These are phyloP conservation scores for Steatornis caripensis DNA, from an alignment of 2,113 vertebrate species.

Conservation along the genomic window DNA sequence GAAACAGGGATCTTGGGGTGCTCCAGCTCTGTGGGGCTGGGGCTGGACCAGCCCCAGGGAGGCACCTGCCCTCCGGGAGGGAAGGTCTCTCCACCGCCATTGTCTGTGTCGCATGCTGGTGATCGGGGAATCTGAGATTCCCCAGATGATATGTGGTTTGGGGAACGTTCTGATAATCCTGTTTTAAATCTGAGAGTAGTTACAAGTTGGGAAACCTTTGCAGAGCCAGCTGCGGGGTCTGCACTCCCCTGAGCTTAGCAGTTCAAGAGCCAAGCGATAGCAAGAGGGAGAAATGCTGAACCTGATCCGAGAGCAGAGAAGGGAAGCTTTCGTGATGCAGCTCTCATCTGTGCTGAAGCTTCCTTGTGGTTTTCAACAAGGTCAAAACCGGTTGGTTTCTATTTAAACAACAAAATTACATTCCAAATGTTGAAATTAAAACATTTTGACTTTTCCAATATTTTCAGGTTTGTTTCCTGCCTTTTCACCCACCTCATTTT, in stretches of 20 bases:
- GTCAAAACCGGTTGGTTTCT: neutral
- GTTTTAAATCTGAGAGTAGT: neutral
- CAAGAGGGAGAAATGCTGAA: neutral
- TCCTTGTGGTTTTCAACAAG: neutral
- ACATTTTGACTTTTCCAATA: neutral
- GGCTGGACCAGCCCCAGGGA: neutral
- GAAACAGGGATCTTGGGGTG: neutral
- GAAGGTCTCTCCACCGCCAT: too few species aligned
- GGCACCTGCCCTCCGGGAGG: too few species aligned
- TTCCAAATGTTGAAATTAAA: neutral
- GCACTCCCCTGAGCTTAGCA: accelerated
- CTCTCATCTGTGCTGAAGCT: neutral
- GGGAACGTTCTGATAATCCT: neutral
- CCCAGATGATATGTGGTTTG: neutral
- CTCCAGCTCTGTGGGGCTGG: accelerated
- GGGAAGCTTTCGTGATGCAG: neutral
- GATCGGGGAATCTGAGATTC: neutral
- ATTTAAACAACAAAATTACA: neutral
- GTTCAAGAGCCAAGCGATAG: neutral
- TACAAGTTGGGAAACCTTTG: neutral
- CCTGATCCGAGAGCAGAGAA: neutral
- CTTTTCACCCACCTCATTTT: neutral
- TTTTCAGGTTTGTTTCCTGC: neutral
- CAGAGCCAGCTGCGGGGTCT: neutral
- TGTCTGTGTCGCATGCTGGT: accelerated